These are phyloP conservation scores for Empidonax alnorum DNA, from an alignment of 2,113 vertebrate genomes.

Conservation along the genomic window DNA sequence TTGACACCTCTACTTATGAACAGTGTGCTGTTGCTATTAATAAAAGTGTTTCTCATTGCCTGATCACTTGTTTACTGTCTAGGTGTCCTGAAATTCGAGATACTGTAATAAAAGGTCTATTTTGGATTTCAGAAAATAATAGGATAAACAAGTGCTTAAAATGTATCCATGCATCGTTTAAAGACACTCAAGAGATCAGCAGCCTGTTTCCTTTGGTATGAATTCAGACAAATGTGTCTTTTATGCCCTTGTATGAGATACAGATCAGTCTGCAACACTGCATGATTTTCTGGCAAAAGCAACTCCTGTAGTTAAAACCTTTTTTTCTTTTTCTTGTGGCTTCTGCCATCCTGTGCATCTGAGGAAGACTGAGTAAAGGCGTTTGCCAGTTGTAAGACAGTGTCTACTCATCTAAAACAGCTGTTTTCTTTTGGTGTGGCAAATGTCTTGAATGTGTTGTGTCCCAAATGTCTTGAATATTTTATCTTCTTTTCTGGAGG, in stretches of 20 bases:
- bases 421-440: neutral
- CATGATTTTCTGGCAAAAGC: neutral
- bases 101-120: conserved; percentile 20
- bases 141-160: conserved; percentile 20
- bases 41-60: conserved; percentile 16
- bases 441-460: neutral
- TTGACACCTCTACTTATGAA: neutral
- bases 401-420: neutral
- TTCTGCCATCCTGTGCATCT: neutral
- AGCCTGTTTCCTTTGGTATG: neutral
- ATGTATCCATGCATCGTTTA: neutral
- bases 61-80: conserved; percentile 32
- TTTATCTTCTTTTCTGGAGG: neutral
- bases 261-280: neutral
- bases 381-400: neutral
- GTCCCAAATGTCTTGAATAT: neutral
- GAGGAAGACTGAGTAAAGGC: neutral
- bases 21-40: conserved; percentile 25
- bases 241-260: neutral
- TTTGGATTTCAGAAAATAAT: neutral
- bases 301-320: neutral
- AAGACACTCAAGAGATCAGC: neutral
- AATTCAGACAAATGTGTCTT: neutral
- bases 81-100: conserved; percentile 27
- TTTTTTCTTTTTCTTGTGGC: neutral